A percentile compares a stretch with the other conserved stretches of the same genome.
These are phyloP conservation scores for Hydrozoanthus tunicans DNA, from an alignment of 64 coral and sea anemone genomes.

Conservation along the genomic window DNA sequence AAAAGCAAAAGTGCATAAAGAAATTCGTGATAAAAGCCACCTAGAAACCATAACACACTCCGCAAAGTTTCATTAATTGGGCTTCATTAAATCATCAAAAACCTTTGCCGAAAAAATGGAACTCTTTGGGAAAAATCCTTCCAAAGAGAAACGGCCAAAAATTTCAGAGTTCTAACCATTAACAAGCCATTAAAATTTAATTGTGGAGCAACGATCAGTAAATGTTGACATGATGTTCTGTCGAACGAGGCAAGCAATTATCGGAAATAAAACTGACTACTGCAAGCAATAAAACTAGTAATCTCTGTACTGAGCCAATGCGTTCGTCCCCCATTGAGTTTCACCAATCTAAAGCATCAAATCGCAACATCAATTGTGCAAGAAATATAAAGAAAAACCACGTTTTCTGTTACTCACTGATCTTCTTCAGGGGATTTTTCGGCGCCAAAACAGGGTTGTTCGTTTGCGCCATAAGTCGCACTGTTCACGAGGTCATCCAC, in stretches of 20 bases:
- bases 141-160: background rate
- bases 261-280: background rate
- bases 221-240: constrained; percentile 34
- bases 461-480: background rate
- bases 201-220: constrained; percentile 38
- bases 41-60: background rate
- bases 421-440: constrained; percentile 37
- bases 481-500: constrained; percentile 14
- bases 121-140: background rate
- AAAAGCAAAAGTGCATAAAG: background rate
- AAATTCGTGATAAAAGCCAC: background rate
- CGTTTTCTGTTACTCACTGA: constrained; percentile 34
- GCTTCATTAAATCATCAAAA: background rate
- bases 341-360: constrained; percentile 9
- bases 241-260: background rate
- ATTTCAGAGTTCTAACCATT: constrained; percentile 9
- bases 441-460: constrained; percentile 42
- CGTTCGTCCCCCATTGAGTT: background rate
- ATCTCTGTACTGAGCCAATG: background rate
- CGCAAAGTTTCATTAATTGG: constrained; percentile 6
- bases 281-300: background rate
- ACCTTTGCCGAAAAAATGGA: background rate
- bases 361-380: background rate
- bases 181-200: constrained; percentile 54
- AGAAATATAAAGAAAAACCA: constrained; percentile 21